Base-by-base conservation (phyloP, 2,113 vertebrate genomes). In the Oreocharis arfaki region DNA sequence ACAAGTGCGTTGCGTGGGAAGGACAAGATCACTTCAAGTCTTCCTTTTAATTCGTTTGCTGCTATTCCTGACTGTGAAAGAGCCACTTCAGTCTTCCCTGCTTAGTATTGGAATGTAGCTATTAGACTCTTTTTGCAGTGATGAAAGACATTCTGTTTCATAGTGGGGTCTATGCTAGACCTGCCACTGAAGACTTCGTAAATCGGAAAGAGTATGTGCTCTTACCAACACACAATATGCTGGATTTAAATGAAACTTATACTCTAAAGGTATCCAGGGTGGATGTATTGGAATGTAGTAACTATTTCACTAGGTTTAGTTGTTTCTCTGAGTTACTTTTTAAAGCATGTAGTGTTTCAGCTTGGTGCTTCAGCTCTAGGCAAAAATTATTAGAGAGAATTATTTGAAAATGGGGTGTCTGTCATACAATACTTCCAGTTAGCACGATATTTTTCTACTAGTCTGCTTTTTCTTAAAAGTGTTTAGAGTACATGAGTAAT, bases 171-270 rank as follows among this genome's bases (percentile, higher is more conserved):
- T 47, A 0, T 44, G 23, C 9, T 93, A 64, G 5, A 5, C 39
- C 30, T 87, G 18, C 6, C 63, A 41, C 16, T n/a, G 26, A n/a
- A 32, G 33, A 21, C 26, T 69, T 56, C 8, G 16, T 35, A 57
- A 84, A 67, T 1, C 44, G 21, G n/a, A 61, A 70, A 20, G 16
- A 15, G 3, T 32, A 22, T 23, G 16, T 57, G 3, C 22, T 53
- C 7, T 65, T 22, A 44, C 5, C 26, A 67, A 35, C 12, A n/a
- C 0, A 2, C 2, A 65, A 3, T 16, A 9, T 2, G 28, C 3
- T 33, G 49, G 9, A 42, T 82, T 39, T 75, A 61, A 90, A 75
- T 8, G 8, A 35, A 55, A 69, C 6, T 50, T 57, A 20, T 6
- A 11, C 5, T 53, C 0, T 6, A 53, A 93, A 79, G 28, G 24